A percentile compares a stretch with the other conserved stretches of the same genome.
Conservation (phyloP, 2,888 invertebrate genomes). For the Phortica magna region DNA sequence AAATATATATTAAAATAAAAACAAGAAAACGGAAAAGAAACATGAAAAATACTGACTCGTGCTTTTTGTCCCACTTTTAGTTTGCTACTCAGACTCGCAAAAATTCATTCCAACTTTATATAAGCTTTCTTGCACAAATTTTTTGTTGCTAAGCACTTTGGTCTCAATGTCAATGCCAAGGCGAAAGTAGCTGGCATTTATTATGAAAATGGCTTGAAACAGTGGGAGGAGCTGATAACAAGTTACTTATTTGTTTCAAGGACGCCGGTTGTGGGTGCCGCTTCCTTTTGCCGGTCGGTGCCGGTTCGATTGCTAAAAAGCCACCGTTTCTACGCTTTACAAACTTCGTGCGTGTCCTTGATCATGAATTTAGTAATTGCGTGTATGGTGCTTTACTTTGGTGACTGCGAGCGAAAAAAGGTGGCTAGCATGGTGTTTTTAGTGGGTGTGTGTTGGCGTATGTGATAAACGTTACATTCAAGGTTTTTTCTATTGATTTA, state of each 20-base stretch:
- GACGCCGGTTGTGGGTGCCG: conserved; percentile 18
- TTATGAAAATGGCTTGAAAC: conserved; percentile 11
- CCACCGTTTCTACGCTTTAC: neutral
- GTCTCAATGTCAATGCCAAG: conserved; percentile 30
- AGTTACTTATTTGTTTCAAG: conserved; percentile 24
- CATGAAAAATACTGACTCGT: neutral
- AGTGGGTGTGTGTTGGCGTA: neutral
- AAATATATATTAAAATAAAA: neutral
- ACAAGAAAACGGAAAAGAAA: neutral
- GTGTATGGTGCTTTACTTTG: neutral
- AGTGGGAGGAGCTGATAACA: neutral
- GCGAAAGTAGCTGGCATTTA: conserved; percentile 30
- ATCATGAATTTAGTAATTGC: conserved; percentile 24
- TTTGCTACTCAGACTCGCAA: neutral
- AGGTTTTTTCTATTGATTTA: conserved; percentile 24
- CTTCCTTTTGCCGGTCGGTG: conserved; percentile 7
- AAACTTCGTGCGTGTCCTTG: conserved; percentile 24
- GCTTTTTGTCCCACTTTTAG: neutral
- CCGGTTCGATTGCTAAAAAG: conserved; percentile 5
- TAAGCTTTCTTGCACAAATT: neutral
- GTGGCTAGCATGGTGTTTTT: neutral
- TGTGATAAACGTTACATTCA: conserved; percentile 23
- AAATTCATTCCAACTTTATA: conserved; percentile 7
- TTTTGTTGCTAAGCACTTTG: conserved; percentile 12
- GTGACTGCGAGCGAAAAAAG: neutral